Percentiles rank a stretch among this genome's conserved stretches.
phyloP scores from a whole-genome alignment of 2,797 vertebrate species.

The Siniperca scherzeri region DNA sequence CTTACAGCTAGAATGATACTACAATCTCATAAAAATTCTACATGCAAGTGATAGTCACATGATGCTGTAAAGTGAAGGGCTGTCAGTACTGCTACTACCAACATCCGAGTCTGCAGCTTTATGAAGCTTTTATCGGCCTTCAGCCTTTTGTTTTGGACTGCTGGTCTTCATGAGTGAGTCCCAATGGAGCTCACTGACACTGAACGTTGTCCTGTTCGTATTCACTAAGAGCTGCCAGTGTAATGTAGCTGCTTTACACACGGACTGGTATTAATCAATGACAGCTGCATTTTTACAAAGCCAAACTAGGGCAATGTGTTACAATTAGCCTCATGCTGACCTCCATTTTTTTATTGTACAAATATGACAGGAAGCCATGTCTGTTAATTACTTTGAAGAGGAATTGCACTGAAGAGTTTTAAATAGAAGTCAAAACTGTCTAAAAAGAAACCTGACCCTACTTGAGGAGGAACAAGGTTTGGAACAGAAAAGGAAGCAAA shows the following conservation, averaged over 20 bases:
- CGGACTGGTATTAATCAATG: not conserved
- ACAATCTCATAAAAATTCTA: not conserved
- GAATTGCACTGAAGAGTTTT: not conserved
- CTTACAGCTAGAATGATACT: not conserved
- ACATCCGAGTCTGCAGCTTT: not conserved
- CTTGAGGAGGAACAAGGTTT: constrained; percentile 60
- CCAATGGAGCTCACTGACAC: not conserved
- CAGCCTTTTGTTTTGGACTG: not conserved
- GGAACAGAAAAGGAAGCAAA: constrained; percentile 46
- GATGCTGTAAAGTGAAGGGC: not conserved
- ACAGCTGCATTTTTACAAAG: not conserved
- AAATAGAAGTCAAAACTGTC: not conserved
- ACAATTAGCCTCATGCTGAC: not conserved
- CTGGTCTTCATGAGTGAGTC: not conserved
- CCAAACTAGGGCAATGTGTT: constrained; percentile 6
- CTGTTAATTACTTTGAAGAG: not conserved
- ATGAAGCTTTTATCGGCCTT: not conserved
- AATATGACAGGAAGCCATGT: not conserved
- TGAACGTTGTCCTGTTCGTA: not conserved
- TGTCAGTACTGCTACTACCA: not conserved
- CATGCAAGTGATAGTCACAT: not conserved
- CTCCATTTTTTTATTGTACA: constrained; percentile 8
- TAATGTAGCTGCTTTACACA: not conserved
- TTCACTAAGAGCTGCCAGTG: not conserved
- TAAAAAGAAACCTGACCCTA: not conserved